Base-by-base conservation (phyloP, 2,888 invertebrate species). In the Portevinia maculata region DNA sequence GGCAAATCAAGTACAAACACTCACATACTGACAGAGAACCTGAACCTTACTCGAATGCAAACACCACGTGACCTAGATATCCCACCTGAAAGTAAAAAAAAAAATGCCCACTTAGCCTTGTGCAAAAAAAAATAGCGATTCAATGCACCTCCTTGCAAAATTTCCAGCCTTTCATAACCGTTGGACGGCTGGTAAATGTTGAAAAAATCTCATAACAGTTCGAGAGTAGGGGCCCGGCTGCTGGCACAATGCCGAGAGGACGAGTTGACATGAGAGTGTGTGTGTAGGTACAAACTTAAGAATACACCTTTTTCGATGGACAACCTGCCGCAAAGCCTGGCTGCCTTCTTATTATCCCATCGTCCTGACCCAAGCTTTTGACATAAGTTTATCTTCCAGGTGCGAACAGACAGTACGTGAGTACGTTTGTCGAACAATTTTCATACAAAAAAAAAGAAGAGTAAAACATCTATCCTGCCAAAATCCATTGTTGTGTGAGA, bases 171-270 rank as follows among this genome's bases (percentile, higher is more conserved):
- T 8, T n/a, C 32, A 9, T 17, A 32, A 8, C 19, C 8, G 3
- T n/a, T 13, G 50, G 39, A 15, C 41, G 21, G 24, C 41, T 17
- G 53, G 6, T 48, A 39, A 37, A 55, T 21, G 41, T 41, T 57
- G 57, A 74, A 65, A n/a, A 74, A 74, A 65, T 57, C 50, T 41
- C 74, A 74, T 65, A 65, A 55, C 57, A 74, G 41, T 65, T 64
- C 57, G 9, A 34, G 9, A 65, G 41, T 53, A 41, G n/a, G 32
- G 11, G 3, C 8, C 19, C 11, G 39, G n/a, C 48, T 24, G 37
- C 52, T 55, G 8, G 28, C 52, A 55, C 50, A 46, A 32, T 41
- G 9, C 30, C 5, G 17, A 3, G 15, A 15, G 11, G 52, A 11
- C 9, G 15, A 44, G 65, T 24, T 67, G 21, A 24, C 46, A 41